Percentiles rank a stretch among this genome's conserved stretches.
Conservation (phyloP, 2,888 invertebrate species). For the Clitarchus hookeri region DNA sequence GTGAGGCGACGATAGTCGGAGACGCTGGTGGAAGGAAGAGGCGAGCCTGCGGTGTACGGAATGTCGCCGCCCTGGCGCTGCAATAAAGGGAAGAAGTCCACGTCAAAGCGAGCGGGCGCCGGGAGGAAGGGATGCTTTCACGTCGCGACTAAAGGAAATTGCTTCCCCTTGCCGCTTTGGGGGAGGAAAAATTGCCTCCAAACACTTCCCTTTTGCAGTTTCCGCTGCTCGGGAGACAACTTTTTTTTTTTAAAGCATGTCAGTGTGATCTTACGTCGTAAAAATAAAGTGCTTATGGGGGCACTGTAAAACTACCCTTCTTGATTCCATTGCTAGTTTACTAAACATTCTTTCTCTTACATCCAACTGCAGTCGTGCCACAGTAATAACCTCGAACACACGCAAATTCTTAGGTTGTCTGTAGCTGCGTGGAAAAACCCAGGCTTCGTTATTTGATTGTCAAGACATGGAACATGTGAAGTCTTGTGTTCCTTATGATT, state of each 20-base stretch:
- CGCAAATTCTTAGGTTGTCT: no score
- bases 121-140: neutral
- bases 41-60: neutral
- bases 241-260: neutral
- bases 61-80: neutral
- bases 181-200: neutral
- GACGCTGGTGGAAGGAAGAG: neutral
- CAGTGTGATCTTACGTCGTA: slow-evolving; percentile 4
- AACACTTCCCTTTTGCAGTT: neutral
- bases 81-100: neutral
- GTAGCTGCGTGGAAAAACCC: no score
- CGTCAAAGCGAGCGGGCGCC: neutral
- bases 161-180: neutral
- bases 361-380: no score
- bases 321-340: no score
- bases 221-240: neutral
- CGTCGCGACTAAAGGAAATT: neutral
- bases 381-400: no score
- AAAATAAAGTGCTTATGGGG: no score
- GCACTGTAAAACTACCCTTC: no score
- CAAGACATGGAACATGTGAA: no score
- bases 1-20: no score
- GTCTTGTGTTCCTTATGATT: no score
- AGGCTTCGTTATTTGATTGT: no score
- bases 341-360: no score